phyloP scores from a whole-genome alignment of 2,888 invertebrate genomes.

The Embidobia sp. region DNA sequence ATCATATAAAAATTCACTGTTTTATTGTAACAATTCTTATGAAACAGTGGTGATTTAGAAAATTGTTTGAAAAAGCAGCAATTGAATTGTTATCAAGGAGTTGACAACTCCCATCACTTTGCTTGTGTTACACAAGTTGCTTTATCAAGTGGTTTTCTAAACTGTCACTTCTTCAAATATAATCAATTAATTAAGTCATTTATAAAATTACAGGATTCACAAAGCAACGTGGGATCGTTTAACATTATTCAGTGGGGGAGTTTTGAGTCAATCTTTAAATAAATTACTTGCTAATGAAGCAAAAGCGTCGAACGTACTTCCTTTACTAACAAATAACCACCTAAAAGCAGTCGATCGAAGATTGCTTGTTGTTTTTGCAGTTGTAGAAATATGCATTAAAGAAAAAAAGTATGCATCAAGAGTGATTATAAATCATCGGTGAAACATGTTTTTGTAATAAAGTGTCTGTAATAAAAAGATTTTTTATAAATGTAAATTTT shows the following conservation, averaged over 20 bases:
- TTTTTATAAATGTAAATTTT: too few species aligned
- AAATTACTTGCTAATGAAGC: slow-evolving; percentile 81
- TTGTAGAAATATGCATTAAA: slow-evolving; percentile 88
- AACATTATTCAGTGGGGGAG: slow-evolving; percentile 87
- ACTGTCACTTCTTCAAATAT: slow-evolving; percentile 1
- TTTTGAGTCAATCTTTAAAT: slow-evolving; percentile 85
- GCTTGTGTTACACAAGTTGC: too few species aligned
- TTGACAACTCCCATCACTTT: too few species aligned
- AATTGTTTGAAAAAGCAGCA: too few species aligned
- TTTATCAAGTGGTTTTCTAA: too few species aligned
- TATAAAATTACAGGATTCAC: slow-evolving; percentile 81
- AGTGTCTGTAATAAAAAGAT: neutral
- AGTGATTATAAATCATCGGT: slow-evolving; percentile 71
- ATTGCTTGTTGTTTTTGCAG: slow-evolving; percentile 88
- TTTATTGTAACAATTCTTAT: too few species aligned
- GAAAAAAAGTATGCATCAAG: slow-evolving; percentile 77
- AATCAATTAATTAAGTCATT: neutral
- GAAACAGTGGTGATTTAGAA: too few species aligned
- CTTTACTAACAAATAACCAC: slow-evolving; percentile 88
- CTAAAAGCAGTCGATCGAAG: slow-evolving; percentile 90
- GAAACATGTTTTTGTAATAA: neutral
- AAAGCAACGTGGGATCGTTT: slow-evolving; percentile 88
- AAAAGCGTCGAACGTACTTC: slow-evolving; percentile 82
- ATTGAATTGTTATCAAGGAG: too few species aligned
- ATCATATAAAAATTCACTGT: too few species aligned